Percentiles rank a stretch among this genome's conserved stretches.
These are phyloP conservation scores for Tupiocoris notatus DNA, from an alignment of 2,888 invertebrate species.

Conservation along the genomic window DNA sequence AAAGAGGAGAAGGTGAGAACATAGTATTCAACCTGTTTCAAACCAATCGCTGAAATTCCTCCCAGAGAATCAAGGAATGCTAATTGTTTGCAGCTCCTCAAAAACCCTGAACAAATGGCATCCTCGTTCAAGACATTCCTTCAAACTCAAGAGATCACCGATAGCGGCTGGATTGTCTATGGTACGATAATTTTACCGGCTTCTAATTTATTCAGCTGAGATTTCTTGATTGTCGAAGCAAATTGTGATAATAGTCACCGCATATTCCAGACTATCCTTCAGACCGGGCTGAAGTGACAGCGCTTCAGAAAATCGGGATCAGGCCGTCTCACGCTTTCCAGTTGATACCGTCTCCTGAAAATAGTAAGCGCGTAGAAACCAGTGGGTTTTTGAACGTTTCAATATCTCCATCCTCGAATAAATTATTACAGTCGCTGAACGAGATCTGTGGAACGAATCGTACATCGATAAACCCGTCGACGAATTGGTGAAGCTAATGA, in stretches of 20 bases:
- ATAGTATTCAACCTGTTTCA: no score
- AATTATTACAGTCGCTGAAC: constrained; percentile 38
- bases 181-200: constrained; percentile 26
- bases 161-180: constrained; percentile 44
- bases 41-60: no score
- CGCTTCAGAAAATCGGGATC: constrained; percentile 56
- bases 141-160: constrained; percentile 14
- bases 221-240: no score
- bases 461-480: constrained; percentile 33
- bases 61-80: background rate
- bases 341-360: constrained; percentile 52
- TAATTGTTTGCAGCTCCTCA: background rate
- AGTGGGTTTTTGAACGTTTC: no score
- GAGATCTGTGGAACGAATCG: constrained; percentile 41
- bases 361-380: constrained; percentile 33
- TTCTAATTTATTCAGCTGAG: no score
- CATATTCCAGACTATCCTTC: constrained; percentile 56
- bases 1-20: constrained; percentile 33
- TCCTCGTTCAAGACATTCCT: constrained; percentile 30
- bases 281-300: constrained; percentile 56
- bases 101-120: constrained; percentile 35
- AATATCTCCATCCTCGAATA: no score
- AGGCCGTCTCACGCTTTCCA: constrained; percentile 59
- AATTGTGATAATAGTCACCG: no score
- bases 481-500: constrained; percentile 40